Base-by-base conservation (phyloP, 2,888 invertebrate genomes). In the Cephus pygmeus region DNA sequence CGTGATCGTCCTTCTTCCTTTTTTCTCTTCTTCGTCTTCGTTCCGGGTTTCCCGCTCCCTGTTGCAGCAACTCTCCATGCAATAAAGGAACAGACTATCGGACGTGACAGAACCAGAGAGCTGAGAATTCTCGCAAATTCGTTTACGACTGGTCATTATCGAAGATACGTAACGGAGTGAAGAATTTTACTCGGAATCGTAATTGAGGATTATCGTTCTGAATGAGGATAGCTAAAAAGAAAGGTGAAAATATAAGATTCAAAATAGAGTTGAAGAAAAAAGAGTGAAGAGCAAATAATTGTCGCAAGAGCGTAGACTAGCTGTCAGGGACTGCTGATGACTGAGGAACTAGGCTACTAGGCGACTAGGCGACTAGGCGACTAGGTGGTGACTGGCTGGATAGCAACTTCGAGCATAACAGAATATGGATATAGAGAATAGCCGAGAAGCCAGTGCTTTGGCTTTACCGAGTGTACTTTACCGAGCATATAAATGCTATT, bases 401-500 rank as follows among this genome's bases (percentile, higher is more conserved):
- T 85, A 85, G 86, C 86, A 84, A 86, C 84, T 86, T 85, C 83
- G 78, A 85, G 88, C 86, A 88, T 89, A 89, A 89, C 88, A 89
- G 89, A 89, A 89, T 88, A 40, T 40, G 88, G 88, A 88, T 87
- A 88, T 87, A 87, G 87, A 83, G 85, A 84, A 87, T 87, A 88
- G 87, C 84, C 85, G 86, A 83, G 82, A 88, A 87, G 85, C 85
- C 85, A 83, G 15, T 40, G 40, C 40, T 40, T 40, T 40, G 40
- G 15, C 40, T 40, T 40, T 40, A 40, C 86, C 87, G 87, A 86
- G 88, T 89, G 89, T 90, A 89, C 88, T 88, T 89, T 87, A 87
- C 88, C 86, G 86, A 85, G 87, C 88, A 87, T 88, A 89, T 89
- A 89, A 90, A 90, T 89, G 87, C 89, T 90, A 90, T 90, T 90